Evolutionary conservation across 2,888 invertebrate genomes (phyloP).

Genomic region (Drosophila mulleri): DNA sequence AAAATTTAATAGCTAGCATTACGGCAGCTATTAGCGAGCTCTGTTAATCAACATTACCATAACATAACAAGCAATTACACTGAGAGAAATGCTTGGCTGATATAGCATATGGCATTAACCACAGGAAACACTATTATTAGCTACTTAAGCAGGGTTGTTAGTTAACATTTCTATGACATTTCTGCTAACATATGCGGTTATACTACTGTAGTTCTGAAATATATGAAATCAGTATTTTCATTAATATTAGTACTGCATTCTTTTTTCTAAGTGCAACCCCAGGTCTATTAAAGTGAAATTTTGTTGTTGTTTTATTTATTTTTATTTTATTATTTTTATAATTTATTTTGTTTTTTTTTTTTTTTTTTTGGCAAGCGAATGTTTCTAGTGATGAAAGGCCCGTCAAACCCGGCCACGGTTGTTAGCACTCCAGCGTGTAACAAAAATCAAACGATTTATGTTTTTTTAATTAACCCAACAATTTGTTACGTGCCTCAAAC

Average conservation of each 20-base stretch:
- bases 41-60: slow-evolving; percentile 54
- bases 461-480: slow-evolving; percentile 84
- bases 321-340: neutral
- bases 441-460: slow-evolving; percentile 83
- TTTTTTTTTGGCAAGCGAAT: slow-evolving; percentile 46
- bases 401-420: slow-evolving; percentile 67
- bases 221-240: neutral
- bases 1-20: slow-evolving; percentile 45
- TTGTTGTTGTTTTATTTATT: slow-evolving; percentile 3
- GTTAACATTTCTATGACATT: slow-evolving; percentile 37
- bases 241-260: neutral
- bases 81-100: neutral
- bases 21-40: slow-evolving; percentile 45
- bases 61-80: slow-evolving; percentile 28
- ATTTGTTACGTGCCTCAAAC: slow-evolving; percentile 84
- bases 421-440: slow-evolving; percentile 58
- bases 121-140: too few species aligned
- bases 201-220: too few species aligned
- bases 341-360: neutral
- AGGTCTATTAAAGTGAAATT: slow-evolving; percentile 54
- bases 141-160: too few species aligned
- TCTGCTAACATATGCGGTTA: neutral
- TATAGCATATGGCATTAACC: neutral
- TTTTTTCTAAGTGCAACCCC: slow-evolving; percentile 1
- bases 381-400: slow-evolving; percentile 68